Conservation (phyloP, 2,797 vertebrate species). For the Cyclopterus lumpus region DNA sequence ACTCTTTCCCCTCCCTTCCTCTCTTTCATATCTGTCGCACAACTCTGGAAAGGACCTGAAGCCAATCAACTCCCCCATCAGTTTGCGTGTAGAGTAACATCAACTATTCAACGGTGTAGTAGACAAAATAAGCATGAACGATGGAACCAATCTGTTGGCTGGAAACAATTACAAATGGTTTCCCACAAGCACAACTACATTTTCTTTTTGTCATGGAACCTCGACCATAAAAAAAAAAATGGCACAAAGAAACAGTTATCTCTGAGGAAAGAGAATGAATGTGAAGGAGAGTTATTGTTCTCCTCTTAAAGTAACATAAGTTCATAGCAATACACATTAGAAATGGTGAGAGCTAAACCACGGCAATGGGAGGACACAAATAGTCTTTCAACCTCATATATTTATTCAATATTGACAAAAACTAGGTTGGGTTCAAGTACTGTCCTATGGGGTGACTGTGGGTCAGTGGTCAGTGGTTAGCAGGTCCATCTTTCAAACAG, state of each 20-base stretch:
- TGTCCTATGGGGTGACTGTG: no score
- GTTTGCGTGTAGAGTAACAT: slow-evolving; percentile 46
- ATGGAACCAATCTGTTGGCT: slow-evolving; percentile 59
- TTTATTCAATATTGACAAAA: neutral
- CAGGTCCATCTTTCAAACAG: no score
- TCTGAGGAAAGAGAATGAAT: slow-evolving; percentile 26
- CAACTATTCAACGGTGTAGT: slow-evolving; percentile 32
- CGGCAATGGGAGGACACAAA: neutral
- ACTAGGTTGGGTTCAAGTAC: neutral
- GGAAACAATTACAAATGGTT: slow-evolving; percentile 76
- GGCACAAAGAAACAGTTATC: slow-evolving; percentile 18
- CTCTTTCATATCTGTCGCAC: slow-evolving; percentile 51
- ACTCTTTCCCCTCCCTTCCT: slow-evolving; percentile 61
- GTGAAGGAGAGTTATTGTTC: slow-evolving; percentile 17
- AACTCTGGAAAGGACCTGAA: slow-evolving; percentile 59
- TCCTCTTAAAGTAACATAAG: neutral
- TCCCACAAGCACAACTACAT: slow-evolving; percentile 49
- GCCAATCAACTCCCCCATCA: slow-evolving; percentile 51
- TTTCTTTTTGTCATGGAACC: slow-evolving; percentile 47
- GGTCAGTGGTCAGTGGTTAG: no score
- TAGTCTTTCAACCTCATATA: neutral
- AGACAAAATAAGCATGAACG: slow-evolving; percentile 43
- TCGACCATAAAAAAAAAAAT: slow-evolving; percentile 48
- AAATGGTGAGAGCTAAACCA: neutral
- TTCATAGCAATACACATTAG: slow-evolving; percentile 4